Conservation (phyloP, 2,888 invertebrate genomes). For the Colostygia pectinataria region DNA sequence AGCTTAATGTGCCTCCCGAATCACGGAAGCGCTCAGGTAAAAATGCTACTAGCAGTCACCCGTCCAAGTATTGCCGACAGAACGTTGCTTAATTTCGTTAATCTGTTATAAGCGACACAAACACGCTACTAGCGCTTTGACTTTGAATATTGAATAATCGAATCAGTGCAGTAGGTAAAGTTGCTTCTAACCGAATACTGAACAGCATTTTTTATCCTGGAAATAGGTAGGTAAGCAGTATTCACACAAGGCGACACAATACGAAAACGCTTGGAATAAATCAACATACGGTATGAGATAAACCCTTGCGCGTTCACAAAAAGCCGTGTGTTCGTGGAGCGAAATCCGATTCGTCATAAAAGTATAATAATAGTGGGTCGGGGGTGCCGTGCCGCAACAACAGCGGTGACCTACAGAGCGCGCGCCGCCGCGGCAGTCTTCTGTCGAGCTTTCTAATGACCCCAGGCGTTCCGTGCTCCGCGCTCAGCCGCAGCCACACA, state of each 20-base stretch:
- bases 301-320: conserved; percentile 57
- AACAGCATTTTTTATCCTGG: conserved; percentile 9
- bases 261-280: conserved; percentile 39
- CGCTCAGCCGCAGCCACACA: conserved; percentile 57
- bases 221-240: conserved; percentile 24
- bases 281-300: conserved; percentile 43
- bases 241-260: conserved; percentile 34
- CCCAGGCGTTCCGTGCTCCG: conserved; percentile 77
- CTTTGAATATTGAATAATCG: too few relatives aligned
- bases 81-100: too few relatives aligned
- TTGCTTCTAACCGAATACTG: neutral
- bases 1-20: too few relatives aligned
- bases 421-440: conserved; percentile 82
- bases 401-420: conserved; percentile 74
- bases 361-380: conserved; percentile 82
- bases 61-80: too few relatives aligned
- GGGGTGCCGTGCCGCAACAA: conserved; percentile 73
- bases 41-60: too few relatives aligned
- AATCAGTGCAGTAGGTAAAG: too few relatives aligned
- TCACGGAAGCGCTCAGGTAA: too few relatives aligned
- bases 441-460: conserved; percentile 80
- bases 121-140: too few relatives aligned
- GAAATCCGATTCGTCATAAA: conserved; percentile 82
- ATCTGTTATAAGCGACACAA: too few relatives aligned
- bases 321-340: conserved; percentile 64